phyloP scores from a whole-genome alignment of 1,140 invertebrate species.

The Euura lappo region DNA sequence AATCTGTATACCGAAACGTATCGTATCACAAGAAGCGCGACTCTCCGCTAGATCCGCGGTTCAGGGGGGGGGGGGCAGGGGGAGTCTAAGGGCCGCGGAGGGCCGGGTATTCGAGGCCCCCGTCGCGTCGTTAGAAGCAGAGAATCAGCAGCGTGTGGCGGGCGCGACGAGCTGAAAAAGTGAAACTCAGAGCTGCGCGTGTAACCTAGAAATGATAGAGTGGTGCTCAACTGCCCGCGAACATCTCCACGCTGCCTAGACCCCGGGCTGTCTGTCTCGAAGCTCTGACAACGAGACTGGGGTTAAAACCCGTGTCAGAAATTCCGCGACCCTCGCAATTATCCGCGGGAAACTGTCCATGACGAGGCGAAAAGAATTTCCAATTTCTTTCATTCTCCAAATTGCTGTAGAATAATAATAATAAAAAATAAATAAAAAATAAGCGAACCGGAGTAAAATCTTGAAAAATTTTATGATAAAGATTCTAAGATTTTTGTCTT shows the following conservation, averaged over 20 bases:
- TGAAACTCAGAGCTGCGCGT: conserved; percentile 62
- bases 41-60: no score
- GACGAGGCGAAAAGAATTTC: no score
- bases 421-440: no score
- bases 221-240: conserved; percentile 50
- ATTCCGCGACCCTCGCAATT: no score
- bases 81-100: neutral
- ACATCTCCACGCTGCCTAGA: neutral
- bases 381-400: no score
- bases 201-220: conserved; percentile 61
- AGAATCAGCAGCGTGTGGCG: conserved; percentile 37
- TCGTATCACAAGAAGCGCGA: no score
- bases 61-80: neutral
- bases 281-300: neutral
- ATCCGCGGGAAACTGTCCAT: no score
- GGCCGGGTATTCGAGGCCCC: neutral
- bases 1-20: no score
- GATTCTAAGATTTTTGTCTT: no score
- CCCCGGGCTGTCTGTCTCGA: neutral
- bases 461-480: no score
- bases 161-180: conserved; percentile 58
- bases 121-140: neutral
- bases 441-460: no score
- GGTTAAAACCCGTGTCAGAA: neutral
- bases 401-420: no score